Evolutionary conservation across 2,113 vertebrate genomes (phyloP), one percentile per base, ranked within the genome.

Genomic region (Columba janthina): DNA sequence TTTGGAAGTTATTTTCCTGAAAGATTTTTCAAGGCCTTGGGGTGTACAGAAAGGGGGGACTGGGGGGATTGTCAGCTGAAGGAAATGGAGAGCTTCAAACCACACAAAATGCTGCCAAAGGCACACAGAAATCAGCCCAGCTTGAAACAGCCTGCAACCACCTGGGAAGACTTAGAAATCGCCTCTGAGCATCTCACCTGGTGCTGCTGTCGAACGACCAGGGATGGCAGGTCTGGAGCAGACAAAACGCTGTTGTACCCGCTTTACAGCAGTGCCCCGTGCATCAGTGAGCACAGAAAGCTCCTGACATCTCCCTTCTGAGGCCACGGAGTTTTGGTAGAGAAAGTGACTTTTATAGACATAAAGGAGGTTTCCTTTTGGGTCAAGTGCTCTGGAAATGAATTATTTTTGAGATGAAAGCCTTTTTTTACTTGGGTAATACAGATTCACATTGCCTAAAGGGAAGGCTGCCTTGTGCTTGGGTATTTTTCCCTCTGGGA

Each of bases 401-500:
- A 85, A 56, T 16, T 40, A n/a, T 90, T 96, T 57, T 88, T 18
- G 81, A 91, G 90, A 95, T 95, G 88, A 96, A 96, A 96, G 89
- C 36, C 36, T 88, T 95, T 94, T 74, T 75, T 74, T 75, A 44
- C 77, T 81, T 0, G 29, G 80, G 83, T 85, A 79, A 77, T 56
- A 21, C 32, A 53, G 90, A 65, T 38, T 94, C 90, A 74, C 86
- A 20, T 77, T 79, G 95, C 95, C 91, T 85, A 36, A 71, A 71
- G 94, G 83, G 83, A 93, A 82, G 93, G 53, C 92, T 93, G 85
- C 73, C 88, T 94, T 75, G 50, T 70, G 79, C 79, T 7, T 5
- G 95, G 94, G 31, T 95, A 21, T 73, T 92, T 94, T 82, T 81
- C 79, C 89, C 94, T 84, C 83, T 75, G 74, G 84, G 79, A 70